Percentiles rank a stretch among this genome's conserved stretches.
Conservation (phyloP, 2,797 vertebrate genomes). For the Fundulus diaphanus region DNA sequence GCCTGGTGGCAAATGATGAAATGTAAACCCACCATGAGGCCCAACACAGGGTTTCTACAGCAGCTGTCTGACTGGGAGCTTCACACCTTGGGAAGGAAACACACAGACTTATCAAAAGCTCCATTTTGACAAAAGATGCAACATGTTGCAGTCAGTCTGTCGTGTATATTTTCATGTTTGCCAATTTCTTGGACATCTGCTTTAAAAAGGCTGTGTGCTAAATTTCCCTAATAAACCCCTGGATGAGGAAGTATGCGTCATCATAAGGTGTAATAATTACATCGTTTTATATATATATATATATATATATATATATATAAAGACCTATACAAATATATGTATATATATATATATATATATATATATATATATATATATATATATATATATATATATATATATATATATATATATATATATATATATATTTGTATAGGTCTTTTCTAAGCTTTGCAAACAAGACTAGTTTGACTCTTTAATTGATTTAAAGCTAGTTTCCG, state of each 20-base stretch:
- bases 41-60: slow-evolving; percentile 83
- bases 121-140: slow-evolving; percentile 11
- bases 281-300: no score
- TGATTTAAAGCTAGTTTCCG: no score
- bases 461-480: no score
- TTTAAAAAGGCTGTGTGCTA: background rate
- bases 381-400: no score
- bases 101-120: slow-evolving; percentile 77
- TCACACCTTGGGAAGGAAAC: slow-evolving; percentile 36
- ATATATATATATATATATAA: no score
- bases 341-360: no score
- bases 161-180: background rate
- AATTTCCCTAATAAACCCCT: background rate
- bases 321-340: no score
- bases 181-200: background rate
- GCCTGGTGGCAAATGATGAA: slow-evolving; percentile 82
- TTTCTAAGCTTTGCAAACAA: no score
- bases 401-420: no score
- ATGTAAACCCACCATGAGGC: slow-evolving; percentile 84
- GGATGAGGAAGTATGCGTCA: background rate
- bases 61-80: slow-evolving; percentile 90
- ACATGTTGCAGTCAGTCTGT: background rate
- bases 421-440: no score
- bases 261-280: background rate
- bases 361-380: no score